Base-by-base conservation (phyloP, 2,113 vertebrate species). In the Nettapus auritus region DNA sequence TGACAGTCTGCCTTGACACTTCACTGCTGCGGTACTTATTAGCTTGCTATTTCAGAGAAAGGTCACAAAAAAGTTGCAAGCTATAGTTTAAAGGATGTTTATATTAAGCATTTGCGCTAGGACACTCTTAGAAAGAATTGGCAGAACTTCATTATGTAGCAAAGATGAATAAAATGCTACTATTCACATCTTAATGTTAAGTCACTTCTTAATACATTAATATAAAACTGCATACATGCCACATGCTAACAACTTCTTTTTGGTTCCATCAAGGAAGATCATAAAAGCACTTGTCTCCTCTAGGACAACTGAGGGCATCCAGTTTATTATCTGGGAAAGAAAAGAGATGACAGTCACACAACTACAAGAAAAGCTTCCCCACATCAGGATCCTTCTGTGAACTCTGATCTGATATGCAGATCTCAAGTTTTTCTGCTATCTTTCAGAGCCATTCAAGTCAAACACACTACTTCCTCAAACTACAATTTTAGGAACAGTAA, bases 331-430 rank as follows among this genome's bases (percentile, higher is more conserved):
- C 69, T 77, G 40, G 52, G 68, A 90, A 87, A 83, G 19, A 68
- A 83, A 83, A 82, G 1, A 68, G 15, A 59, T 12, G 5, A 14
- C 88, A 82, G 55, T 76, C 46, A 88, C 29, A 68, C 8, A 86
- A 26, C n/a, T 1, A 48, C 25, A 68, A 59, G 17, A 34, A 73
- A 68, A 88, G 21, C 70, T 59, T 73, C 13, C 36, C 36, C 36
- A 57, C 28, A 21, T 71, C 38, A 20, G 17, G 46, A 10, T 77
- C 33, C 33, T 68, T 57, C 52, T 8, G 21, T 36, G 60, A 88
- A 73, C 42, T 68, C 59, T 73, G 33, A 53, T 33, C 36, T 3
- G 8, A 29, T 11, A 52, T 0, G 1, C 11, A 1, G 22, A 70
- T 28, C 34, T 44, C 31, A 23, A 60, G 20, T 10, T 62, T 53